A percentile compares a stretch with the other conserved stretches of the same genome.
Conservation (phyloP, 2,797 vertebrate species). For the Myoxocephalus aenaeus region DNA sequence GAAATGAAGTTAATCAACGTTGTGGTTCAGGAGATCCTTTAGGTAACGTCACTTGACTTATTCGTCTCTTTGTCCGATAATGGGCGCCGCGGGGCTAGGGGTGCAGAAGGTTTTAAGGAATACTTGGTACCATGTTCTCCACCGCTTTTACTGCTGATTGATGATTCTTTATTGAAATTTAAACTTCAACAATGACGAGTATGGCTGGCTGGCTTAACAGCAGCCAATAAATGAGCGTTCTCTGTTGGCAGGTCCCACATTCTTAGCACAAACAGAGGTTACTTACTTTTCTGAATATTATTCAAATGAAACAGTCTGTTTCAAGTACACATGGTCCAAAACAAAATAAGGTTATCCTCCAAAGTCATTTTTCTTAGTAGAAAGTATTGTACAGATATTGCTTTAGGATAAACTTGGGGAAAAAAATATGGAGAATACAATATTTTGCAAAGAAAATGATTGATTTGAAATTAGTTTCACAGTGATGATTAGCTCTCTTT, state of each 20-base stretch:
- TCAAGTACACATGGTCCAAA: background rate
- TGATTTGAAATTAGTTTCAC: background rate
- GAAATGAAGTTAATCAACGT: too few relatives aligned
- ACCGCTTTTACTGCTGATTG: background rate
- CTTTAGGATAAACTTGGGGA: background rate
- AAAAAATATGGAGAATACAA: too few relatives aligned
- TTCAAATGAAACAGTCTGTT: background rate
- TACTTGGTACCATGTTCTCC: background rate
- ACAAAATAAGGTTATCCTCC: background rate
- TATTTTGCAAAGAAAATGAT: background rate
- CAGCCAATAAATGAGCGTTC: background rate
- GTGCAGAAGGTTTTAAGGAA: background rate
- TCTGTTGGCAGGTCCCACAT: background rate
- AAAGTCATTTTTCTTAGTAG: background rate
- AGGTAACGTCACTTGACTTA: too few relatives aligned
- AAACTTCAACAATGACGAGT: background rate
- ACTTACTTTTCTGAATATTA: background rate
- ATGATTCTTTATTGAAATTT: background rate
- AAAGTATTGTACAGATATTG: background rate
- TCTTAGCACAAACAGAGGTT: background rate
- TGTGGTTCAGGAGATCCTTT: too few relatives aligned
- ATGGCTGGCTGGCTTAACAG: background rate
- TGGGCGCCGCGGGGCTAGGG: too few relatives aligned
- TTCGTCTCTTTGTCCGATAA: too few relatives aligned
- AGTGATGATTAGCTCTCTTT: slow-evolving; percentile 9